Percentiles rank a stretch among this genome's conserved stretches.
Evolutionary conservation across 2,888 invertebrate species (phyloP).

Genomic region (Heliconius aoede): DNA sequence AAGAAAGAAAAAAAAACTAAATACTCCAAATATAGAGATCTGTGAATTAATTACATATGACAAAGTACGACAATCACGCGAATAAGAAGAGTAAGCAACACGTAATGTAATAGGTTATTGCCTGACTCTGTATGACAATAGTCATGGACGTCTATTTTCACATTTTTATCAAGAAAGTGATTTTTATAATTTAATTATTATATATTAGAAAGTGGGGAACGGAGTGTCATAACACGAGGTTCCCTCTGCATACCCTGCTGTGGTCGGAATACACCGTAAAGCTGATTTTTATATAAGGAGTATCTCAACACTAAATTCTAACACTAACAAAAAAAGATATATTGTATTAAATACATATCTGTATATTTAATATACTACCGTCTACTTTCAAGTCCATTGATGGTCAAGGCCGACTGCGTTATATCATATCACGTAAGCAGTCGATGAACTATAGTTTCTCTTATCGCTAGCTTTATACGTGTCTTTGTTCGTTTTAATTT

Average conservation of each 20-base stretch:
- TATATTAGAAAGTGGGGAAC: not conserved
- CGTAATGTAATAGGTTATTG: constrained; percentile 19
- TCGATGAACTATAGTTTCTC: constrained; percentile 33
- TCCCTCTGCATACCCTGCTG: no score
- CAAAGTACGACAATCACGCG: constrained; percentile 9
- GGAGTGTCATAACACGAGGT: no score
- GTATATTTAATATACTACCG: no score
- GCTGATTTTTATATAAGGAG: no score
- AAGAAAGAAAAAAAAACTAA: not conserved
- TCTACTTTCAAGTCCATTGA: constrained; percentile 21
- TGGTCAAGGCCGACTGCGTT: constrained; percentile 37
- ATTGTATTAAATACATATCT: not conserved
- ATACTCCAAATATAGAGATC: constrained; percentile 13
- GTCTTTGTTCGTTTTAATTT: not conserved
- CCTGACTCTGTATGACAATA: constrained; percentile 5
- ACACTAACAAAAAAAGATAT: not conserved
- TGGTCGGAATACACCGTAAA: no score
- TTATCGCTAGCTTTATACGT: not conserved
- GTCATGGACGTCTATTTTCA: constrained; percentile 8
- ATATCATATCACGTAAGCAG: constrained; percentile 29
- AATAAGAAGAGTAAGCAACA: constrained; percentile 10
- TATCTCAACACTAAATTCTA: not conserved
- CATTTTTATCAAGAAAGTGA: constrained; percentile 24
- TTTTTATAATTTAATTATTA: not conserved
- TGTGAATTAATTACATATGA: constrained; percentile 17